Percentiles rank a stretch among this genome's conserved stretches.
Conservation (phyloP, 2,113 vertebrate genomes). For the Clarias batrachus region DNA sequence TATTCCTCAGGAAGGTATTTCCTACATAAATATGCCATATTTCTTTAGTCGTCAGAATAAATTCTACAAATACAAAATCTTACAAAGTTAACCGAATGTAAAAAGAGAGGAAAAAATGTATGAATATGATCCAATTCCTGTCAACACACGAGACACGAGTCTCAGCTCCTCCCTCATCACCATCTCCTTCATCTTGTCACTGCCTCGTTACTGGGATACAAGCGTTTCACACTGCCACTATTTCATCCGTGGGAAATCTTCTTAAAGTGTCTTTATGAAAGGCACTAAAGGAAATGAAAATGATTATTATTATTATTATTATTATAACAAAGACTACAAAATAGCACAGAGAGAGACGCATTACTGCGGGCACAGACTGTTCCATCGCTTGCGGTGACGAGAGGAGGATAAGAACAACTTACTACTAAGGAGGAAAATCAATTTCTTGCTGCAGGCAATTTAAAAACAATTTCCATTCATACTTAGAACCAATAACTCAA, state of each 20-base stretch:
- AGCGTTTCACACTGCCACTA: too few relatives aligned
- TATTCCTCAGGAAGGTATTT: background rate
- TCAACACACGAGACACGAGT: background rate
- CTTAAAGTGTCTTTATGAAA: background rate
- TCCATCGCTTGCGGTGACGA: background rate
- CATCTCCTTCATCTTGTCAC: background rate
- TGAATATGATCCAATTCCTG: too few relatives aligned
- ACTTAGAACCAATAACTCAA: background rate
- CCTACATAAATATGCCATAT: background rate
- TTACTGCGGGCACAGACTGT: background rate
- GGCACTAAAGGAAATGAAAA: background rate
- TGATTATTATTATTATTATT: background rate
- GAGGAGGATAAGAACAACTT: background rate
- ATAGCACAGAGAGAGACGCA: background rate
- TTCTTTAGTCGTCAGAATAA: background rate
- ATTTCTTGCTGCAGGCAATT: constrained; percentile 3
- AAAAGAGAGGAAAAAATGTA: background rate
- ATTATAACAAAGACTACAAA: background rate
- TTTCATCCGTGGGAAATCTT: background rate
- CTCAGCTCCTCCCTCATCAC: background rate
- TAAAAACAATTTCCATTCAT: background rate
- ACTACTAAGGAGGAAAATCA: background rate
- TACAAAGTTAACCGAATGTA: background rate
- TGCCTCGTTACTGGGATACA: background rate
- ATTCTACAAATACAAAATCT: background rate